Conservation (phyloP, 2,888 invertebrate genomes). For the Argyresthia albistria region DNA sequence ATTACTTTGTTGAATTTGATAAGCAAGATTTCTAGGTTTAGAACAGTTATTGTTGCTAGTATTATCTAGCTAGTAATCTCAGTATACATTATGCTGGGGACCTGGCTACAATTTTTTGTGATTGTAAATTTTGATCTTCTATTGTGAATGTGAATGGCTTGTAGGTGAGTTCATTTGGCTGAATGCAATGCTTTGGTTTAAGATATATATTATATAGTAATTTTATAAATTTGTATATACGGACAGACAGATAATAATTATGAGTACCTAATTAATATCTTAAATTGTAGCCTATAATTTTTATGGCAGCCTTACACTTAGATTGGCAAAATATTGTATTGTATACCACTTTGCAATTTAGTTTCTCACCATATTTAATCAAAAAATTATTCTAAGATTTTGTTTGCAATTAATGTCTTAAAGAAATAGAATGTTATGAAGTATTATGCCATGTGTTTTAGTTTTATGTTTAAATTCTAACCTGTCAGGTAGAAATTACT, state of each 20-base stretch:
- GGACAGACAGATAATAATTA: conserved; percentile 38
- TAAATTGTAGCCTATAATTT: conserved; percentile 3
- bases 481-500: too few species aligned
- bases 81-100: neutral
- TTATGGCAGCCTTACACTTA: conserved; percentile 8
- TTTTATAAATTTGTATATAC: conserved; percentile 58
- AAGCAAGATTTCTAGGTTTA: too few species aligned
- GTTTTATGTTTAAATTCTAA: too few species aligned
- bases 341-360: conserved; percentile 3
- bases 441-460: neutral
- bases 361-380: conserved; percentile 4
- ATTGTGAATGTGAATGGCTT: conserved; percentile 16
- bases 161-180: conserved; percentile 15
- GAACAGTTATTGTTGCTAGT: too few species aligned
- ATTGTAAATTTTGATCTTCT: conserved; percentile 10
- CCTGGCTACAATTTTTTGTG: conserved; percentile 16
- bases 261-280: conserved; percentile 9
- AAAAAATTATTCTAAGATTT: conserved; percentile 26
- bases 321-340: conserved; percentile 1
- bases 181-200: conserved; percentile 12
- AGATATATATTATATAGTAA: conserved; percentile 20
- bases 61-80: neutral
- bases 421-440: conserved; percentile 8
- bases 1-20: too few species aligned
- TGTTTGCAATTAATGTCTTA: conserved; percentile 39